Base-by-base conservation (phyloP, 2,113 vertebrate species). In the Phasianus colchicus region DNA sequence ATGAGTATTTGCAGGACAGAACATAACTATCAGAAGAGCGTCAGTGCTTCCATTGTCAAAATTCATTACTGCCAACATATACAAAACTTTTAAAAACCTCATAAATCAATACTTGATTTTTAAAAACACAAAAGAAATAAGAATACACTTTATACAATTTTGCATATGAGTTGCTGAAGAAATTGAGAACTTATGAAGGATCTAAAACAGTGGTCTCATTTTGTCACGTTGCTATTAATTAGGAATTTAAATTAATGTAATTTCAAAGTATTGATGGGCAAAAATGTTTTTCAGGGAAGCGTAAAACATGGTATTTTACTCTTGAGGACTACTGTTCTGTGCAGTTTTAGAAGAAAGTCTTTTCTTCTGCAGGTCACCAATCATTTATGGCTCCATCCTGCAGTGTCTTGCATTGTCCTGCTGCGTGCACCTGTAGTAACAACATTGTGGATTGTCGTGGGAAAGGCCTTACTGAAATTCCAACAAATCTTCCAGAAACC, bases 361-460 rank as follows among this genome's bases (percentile, higher is more conserved):
- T 91, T 83, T 96, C 42, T 63, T 93, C 96, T 95, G 27, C 95
- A 99, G 99, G 99, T 96, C 98, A 99, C 93, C 99, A 99, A 67
- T 98, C 99, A 11, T 98, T 98, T 63, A 98, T 97, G 97, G 97
- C 98, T 80, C 98, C 98, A 0, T 99, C 99, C 91, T 99, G 99
- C 97, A 99, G 99, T 69, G 99, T 99, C 81, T 96, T 99, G 93
- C 99, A 99, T 95, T 99, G 99, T 91, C 99, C 99, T 2, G 79
- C 98, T 67, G 98, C 98, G 15, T 99, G 99, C 97, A 99, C 99
- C 91, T 99, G 99, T 92, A 99, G 99, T 95, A 99, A 99, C 98
- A 99, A 99, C 92, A 99, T 99, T 4, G 99, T 99, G 83, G 99
- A 99, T 98, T 99, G 99, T 94, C 98, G 99, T 96, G 99, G 99